A percentile compares a stretch with the other conserved stretches of the same genome.
Evolutionary conservation across 2,888 invertebrate genomes (phyloP).

Genomic region (Cerastis leucographa): DNA sequence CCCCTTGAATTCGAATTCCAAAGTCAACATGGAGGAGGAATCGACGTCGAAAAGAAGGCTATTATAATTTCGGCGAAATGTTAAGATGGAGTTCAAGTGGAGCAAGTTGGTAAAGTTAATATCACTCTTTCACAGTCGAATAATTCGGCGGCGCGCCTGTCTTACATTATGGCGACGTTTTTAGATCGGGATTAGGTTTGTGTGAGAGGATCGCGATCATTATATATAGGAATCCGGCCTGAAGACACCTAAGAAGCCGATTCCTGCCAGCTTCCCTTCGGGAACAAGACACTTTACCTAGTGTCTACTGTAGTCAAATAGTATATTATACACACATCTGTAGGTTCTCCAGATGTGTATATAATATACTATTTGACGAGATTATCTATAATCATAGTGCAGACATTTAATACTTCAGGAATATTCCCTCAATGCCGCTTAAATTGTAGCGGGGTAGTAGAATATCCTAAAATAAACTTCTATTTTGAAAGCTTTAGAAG

Average conservation of each 20-base stretch:
- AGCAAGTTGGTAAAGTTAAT: slow-evolving; percentile 61
- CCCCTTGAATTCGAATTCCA: slow-evolving; percentile 48
- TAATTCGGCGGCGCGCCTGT: slow-evolving; percentile 50
- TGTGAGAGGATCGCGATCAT: slow-evolving; percentile 31
- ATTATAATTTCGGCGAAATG: slow-evolving; percentile 53
- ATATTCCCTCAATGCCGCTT: slow-evolving; percentile 8
- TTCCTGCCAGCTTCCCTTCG: too few relatives aligned
- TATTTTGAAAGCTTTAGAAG: too few relatives aligned
- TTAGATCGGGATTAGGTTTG: slow-evolving; percentile 48
- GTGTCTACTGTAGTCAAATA: too few relatives aligned
- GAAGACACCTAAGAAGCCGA: too few relatives aligned
- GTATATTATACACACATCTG: too few relatives aligned
- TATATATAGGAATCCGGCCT: not conserved
- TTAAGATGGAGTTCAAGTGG: slow-evolving; percentile 56
- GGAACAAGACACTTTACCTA: too few relatives aligned
- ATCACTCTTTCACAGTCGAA: slow-evolving; percentile 62
- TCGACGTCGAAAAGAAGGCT: slow-evolving; percentile 43
- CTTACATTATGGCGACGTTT: slow-evolving; percentile 38
- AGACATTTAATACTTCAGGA: not conserved
- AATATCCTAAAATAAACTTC: not conserved
- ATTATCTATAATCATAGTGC: too few relatives aligned
- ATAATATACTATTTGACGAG: too few relatives aligned
- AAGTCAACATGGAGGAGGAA: slow-evolving; percentile 44
- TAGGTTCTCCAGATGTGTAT: too few relatives aligned
- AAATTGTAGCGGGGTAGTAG: slow-evolving; percentile 9